Conservation (phyloP, 2,113 vertebrate genomes). For the Gallinago media region DNA sequence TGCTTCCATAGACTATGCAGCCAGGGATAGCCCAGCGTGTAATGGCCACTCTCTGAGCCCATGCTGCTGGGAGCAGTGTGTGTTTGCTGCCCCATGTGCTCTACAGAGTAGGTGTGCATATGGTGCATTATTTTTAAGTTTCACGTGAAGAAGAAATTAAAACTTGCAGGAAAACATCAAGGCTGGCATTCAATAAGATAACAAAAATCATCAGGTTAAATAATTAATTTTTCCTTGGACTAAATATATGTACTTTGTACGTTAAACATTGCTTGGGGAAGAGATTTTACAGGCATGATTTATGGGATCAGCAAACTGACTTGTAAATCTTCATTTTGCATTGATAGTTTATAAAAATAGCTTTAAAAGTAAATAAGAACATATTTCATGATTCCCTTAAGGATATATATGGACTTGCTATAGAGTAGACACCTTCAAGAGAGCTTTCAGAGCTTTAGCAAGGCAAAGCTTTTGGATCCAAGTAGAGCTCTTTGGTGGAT, state of each 20-base stretch:
- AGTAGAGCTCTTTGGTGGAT: background rate
- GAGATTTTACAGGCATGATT: background rate
- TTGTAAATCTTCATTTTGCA: background rate
- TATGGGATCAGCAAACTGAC: background rate
- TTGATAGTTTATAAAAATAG: background rate
- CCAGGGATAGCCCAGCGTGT: background rate
- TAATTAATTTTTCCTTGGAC: background rate
- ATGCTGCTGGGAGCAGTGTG: background rate
- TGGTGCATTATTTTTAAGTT: background rate
- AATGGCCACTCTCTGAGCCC: background rate
- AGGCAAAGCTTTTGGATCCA: background rate
- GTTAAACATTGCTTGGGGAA: background rate
- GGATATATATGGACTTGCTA: background rate
- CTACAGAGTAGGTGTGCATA: background rate
- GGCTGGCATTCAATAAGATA: background rate
- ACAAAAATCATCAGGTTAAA: background rate
- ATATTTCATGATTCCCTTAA: background rate
- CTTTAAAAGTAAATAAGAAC: background rate
- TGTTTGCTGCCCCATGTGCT: background rate
- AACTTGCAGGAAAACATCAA: background rate
- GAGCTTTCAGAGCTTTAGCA: background rate
- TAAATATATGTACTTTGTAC: background rate
- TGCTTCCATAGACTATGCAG: background rate
- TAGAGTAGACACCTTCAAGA: background rate
- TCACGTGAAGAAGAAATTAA: background rate